Evolutionary conservation across 2,888 invertebrate genomes (phyloP), one percentile per base, ranked within the genome.

Genomic region (Matsumyia berberina): DNA sequence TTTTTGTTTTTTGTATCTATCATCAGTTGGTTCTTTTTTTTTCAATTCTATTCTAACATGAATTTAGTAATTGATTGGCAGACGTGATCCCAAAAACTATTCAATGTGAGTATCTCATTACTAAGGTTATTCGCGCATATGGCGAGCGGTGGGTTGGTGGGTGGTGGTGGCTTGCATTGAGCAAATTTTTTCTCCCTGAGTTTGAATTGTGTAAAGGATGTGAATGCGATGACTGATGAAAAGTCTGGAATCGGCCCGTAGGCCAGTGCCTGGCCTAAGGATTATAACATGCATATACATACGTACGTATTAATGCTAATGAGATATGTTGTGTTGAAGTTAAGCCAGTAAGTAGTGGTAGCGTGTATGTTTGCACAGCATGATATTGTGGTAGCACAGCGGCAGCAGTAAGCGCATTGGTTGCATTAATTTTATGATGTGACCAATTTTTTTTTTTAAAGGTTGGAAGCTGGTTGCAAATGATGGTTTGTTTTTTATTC

Each of bases 31-130:
- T 80, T 77, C 44, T 49, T 39, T 72, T 69, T 74, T 62, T 58
- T 62, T 76, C 51, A 80, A 69, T 69, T 70, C 85, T 79, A 79
- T 79, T 79, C 85, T 79, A 79, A 85, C 79, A 85, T 85, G 85
- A 85, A 66, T 85, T 85, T 85, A 85, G 85, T 85, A 85, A 85
- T 85, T 85, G 85, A 85, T 85, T 85, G 79, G 79, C 79, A 85
- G 66, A 74, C 78, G 85, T 85, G 83, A 83, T 69, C 83, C 83
- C 67, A 78, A 83, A 83, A 83, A 83, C 83, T 78, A 79, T 85
- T 85, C 85, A 79, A 85, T 76, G 79, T 85, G 79, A 73, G 64
- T 64, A 74, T 85, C 85, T 70, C 79, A 79, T 85, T 79, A 70
- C 85, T 83, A 78, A 57, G 74, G 79, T 74, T 85, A 80, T 70